A percentile compares a stretch with the other conserved stretches of the same genome.
These are phyloP conservation scores for Columbina picui DNA, from an alignment of 2,113 vertebrate species.

Conservation along the genomic window DNA sequence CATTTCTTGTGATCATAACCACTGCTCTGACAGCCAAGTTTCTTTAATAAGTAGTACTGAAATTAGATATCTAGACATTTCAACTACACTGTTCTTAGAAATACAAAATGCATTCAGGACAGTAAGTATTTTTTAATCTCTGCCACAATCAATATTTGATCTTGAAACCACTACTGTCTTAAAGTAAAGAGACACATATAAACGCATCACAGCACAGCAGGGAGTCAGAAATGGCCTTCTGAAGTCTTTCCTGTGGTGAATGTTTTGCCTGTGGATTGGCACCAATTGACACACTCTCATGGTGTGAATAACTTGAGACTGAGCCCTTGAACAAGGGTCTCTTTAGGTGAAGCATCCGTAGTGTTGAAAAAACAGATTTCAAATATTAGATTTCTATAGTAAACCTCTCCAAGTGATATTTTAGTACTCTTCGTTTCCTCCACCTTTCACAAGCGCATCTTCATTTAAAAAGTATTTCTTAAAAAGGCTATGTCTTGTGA, in stretches of 20 bases:
- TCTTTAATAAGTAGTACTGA: constrained; percentile 17
- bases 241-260: not conserved
- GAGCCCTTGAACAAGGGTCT: not conserved
- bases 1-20: not conserved
- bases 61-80: not conserved
- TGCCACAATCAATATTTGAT: not conserved
- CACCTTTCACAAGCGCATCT: not conserved
- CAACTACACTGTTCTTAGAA: not conserved
- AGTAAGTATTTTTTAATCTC: not conserved
- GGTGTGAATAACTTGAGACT: not conserved
- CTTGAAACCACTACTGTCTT: not conserved
- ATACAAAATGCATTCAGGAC: not conserved
- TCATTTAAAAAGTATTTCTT: not conserved
- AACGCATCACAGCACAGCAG: not conserved
- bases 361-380: not conserved
- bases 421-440: constrained; percentile 7
- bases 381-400: not conserved
- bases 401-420: not conserved
- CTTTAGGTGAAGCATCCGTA: not conserved
- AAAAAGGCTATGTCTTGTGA: not conserved
- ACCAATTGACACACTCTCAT: not conserved
- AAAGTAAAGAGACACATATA: not conserved
- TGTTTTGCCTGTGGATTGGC: not conserved
- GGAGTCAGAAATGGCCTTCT: not conserved
- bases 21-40: not conserved